These are phyloP conservation scores for Aldabrachelys gigantea DNA, from an alignment of 2,113 vertebrate genomes.

Conservation along the genomic window DNA sequence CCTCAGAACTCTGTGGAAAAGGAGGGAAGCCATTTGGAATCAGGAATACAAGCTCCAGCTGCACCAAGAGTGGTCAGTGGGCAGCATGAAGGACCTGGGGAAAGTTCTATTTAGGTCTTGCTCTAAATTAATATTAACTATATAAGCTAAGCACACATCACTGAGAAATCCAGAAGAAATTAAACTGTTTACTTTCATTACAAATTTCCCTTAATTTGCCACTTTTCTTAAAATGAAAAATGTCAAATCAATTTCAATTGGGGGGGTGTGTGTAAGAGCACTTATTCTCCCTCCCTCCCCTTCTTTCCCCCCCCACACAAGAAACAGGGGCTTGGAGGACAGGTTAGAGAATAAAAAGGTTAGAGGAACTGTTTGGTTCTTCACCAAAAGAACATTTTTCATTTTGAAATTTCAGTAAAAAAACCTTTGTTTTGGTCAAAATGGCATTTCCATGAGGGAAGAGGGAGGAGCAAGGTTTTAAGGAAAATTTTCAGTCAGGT, in stretches of 20 bases:
- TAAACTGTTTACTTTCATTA: not conserved
- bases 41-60: not conserved
- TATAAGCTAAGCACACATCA: not conserved
- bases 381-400: not conserved
- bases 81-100: not conserved
- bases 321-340: not conserved
- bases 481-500: not conserved
- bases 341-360: not conserved
- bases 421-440: not conserved
- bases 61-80: not conserved
- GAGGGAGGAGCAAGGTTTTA: not conserved
- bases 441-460: not conserved
- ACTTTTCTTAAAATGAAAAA: not conserved
- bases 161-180: not conserved
- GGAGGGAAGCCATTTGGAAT: not conserved
- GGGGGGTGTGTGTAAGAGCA: not conserved
- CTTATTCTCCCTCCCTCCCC: not conserved
- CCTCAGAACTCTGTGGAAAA: accelerated
- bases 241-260: not conserved
- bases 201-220: not conserved
- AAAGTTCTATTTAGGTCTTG: not conserved
- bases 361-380: not conserved
- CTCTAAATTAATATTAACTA: not conserved
- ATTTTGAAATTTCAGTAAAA: not conserved
- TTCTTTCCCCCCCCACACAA: not conserved